Evolutionary conservation across 1,140 invertebrate species (phyloP).

Genomic region (Procambarus clarkii): DNA sequence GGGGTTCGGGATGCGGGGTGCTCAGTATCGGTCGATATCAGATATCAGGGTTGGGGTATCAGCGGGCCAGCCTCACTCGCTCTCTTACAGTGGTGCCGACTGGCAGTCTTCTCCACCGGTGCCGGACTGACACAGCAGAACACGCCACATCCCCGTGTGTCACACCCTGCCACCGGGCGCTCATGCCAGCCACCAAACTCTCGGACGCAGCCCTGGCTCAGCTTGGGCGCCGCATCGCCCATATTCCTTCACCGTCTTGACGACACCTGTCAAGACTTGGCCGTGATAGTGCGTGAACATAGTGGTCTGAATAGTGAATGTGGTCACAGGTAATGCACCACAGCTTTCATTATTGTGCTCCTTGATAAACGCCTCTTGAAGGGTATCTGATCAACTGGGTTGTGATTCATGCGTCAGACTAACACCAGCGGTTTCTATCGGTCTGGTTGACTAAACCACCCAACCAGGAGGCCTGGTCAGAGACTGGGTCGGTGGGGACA

Average conservation of each 20-base stretch:
- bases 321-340: background rate
- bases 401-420: too few species aligned
- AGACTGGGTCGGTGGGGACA: too few species aligned
- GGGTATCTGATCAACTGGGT: too few species aligned
- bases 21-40: slow-evolving; percentile 72
- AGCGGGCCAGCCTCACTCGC: slow-evolving; percentile 70
- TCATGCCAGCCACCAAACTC: slow-evolving; percentile 5
- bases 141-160: background rate
- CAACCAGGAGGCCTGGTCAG: too few species aligned
- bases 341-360: too few species aligned
- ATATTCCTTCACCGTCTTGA: slow-evolving; percentile 7
- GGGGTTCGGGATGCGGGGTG: slow-evolving; percentile 44
- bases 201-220: background rate
- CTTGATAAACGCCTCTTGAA: too few species aligned
- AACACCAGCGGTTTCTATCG: too few species aligned
- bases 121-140: background rate
- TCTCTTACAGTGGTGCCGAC: slow-evolving; percentile 62
- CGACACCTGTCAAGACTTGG: background rate
- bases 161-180: background rate
- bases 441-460: too few species aligned
- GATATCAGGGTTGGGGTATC: slow-evolving; percentile 72
- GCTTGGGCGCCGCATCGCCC: background rate
- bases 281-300: background rate
- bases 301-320: background rate
- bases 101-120: slow-evolving; percentile 34